Percentiles rank a stretch among this genome's conserved stretches.
Conservation (phyloP, 2,888 invertebrate genomes). For the Aquatica leii region DNA sequence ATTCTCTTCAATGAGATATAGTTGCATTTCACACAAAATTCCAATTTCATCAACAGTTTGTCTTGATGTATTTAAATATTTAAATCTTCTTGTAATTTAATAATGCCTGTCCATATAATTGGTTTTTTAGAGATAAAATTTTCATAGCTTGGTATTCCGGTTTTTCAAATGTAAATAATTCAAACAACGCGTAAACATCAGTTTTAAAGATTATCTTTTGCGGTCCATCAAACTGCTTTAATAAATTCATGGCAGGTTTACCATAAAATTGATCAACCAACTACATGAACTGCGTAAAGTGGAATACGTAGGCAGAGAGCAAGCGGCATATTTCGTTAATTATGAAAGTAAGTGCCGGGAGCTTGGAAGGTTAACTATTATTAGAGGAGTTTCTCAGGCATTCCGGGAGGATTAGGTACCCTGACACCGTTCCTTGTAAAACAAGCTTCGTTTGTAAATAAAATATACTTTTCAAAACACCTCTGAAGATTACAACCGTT, state of each 20-base stretch:
- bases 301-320: too few species aligned
- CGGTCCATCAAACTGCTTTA: slow-evolving; percentile 14
- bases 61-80: slow-evolving; percentile 8
- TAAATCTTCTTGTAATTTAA: slow-evolving; percentile 7
- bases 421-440: too few species aligned
- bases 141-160: slow-evolving; percentile 15
- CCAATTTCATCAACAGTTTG: slow-evolving; percentile 15
- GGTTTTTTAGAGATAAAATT: slow-evolving; percentile 10
- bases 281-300: too few species aligned
- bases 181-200: slow-evolving; percentile 10
- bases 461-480: too few species aligned
- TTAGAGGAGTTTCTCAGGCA: neutral
- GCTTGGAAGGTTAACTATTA: neutral
- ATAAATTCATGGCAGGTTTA: slow-evolving; percentile 17
- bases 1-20: neutral
- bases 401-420: neutral
- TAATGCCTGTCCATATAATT: slow-evolving; percentile 16
- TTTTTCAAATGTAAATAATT: slow-evolving; percentile 9
- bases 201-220: too few species aligned
- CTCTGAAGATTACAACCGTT: too few species aligned
- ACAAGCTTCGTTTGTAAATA: too few species aligned
- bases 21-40: neutral
- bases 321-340: too few species aligned
- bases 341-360: too few species aligned
- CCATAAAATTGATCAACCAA: slow-evolving; percentile 16